Evolutionary conservation across 37 sponge, comb jelly and placozoan species (phyloP), one percentile per base, ranked within the genome.

Genomic region (Dysidea cf. avara): DNA sequence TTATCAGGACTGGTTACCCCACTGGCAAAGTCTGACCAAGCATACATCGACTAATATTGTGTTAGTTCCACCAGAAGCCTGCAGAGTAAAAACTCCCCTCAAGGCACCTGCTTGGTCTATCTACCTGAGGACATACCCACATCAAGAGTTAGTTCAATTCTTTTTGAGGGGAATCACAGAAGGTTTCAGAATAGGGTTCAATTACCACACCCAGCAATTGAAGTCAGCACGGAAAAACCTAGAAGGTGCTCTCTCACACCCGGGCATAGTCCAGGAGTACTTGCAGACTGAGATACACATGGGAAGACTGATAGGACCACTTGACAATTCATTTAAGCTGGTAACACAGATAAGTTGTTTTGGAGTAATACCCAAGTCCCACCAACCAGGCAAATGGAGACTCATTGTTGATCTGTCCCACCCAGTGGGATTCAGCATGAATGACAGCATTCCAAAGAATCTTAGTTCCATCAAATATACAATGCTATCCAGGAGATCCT

Each of bases 331-430:
- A n/a, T n/a, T n/a, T n/a, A 7, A 53, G 17, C 36, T 71, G n/a
- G n/a, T n/a, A n/a, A n/a, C n/a, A 33, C 72, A 71, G 16, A 21
- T 71, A 24, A 71, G 39, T 11, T 2, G 58, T n/a, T 55, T 71
- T 32, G 72, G 72, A 26, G 72, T 71, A 22, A 71, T 71, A 1
- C 72, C 58, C 2, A 71, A 55, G 48, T 2, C 16, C 12, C 17
- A 17, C 62, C 53, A 1, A n/a, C n/a, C n/a, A n/a, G n/a, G n/a
- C n/a, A n/a, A n/a, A n/a, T n/a, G n/a, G n/a, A n/a, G n/a, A n/a
- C 34, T 75, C 20, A 75, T 75, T 51, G 36, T 75, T 26, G 76
- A 75, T 25, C 64, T 75, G 1, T 75, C 76, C 1, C 34, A 11
- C 34, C 76, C 76, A 26, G 47, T 24, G 9, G n/a, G 20, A 20